A percentile compares a stretch with the other conserved stretches of the same genome.
These are phyloP conservation scores for Mythimna vitellina DNA, from an alignment of 2,888 invertebrate species.

Conservation along the genomic window DNA sequence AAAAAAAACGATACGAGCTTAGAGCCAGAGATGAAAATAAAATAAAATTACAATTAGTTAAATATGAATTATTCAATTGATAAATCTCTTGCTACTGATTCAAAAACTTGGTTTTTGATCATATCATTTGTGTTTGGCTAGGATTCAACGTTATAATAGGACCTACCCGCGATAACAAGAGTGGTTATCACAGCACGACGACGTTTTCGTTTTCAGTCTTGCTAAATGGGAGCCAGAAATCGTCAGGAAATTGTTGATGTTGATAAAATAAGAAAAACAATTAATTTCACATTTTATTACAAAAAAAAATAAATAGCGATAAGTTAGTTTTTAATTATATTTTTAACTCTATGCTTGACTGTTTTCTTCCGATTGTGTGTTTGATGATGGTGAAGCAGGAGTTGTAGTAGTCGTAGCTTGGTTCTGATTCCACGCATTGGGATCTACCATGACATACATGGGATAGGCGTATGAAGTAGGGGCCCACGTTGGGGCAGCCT, in stretches of 20 bases:
- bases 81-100: no score
- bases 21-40: not conserved
- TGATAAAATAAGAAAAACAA: slow-evolving; percentile 7
- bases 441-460: slow-evolving; percentile 84
- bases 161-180: no score
- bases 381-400: slow-evolving; percentile 55
- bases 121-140: no score
- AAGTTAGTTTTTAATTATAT: slow-evolving; percentile 27
- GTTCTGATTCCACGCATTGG: slow-evolving; percentile 77
- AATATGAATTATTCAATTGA: not conserved
- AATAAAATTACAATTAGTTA: not conserved
- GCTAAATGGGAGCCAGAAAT: not conserved
- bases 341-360: slow-evolving; percentile 37
- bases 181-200: no score
- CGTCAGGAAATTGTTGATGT: not conserved
- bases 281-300: slow-evolving; percentile 39
- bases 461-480: slow-evolving; percentile 79
- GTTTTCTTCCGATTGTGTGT: slow-evolving; percentile 55
- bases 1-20: not conserved
- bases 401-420: slow-evolving; percentile 69
- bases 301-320: slow-evolving; percentile 56
- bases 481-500: slow-evolving; percentile 77
- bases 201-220: not conserved
- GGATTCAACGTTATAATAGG: no score
- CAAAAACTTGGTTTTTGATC: no score